Conservation (phyloP, 2,797 vertebrate genomes). For the Characodon lateralis region DNA sequence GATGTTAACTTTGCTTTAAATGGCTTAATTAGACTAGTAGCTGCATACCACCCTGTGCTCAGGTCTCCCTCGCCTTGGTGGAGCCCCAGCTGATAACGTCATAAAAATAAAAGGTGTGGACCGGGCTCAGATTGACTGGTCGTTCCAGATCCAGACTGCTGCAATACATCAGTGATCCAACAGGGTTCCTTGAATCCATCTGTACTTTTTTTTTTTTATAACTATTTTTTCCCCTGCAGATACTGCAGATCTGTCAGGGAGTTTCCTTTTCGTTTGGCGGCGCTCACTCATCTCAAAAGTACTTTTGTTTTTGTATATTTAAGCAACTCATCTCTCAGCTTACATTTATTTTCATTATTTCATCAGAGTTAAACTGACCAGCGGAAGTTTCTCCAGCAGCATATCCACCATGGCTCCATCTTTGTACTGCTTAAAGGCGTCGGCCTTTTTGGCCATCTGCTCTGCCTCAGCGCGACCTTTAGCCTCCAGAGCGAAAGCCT, state of each 20-base stretch:
- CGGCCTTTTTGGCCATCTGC: constrained; percentile 93
- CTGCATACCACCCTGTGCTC: neutral
- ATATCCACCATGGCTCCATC: constrained; percentile 94
- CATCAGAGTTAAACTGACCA: constrained; percentile 77
- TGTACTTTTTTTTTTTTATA: no score
- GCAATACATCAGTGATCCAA: no score
- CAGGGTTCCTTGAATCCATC: no score
- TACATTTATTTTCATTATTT: neutral
- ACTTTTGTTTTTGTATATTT: neutral
- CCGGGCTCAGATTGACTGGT: no score
- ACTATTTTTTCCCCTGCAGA: no score
- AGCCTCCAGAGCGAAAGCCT: constrained; percentile 88
- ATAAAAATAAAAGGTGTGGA: no score
- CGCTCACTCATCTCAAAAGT: neutral
- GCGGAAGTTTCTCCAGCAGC: constrained; percentile 91
- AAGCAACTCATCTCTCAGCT: neutral
- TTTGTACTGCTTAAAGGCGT: constrained; percentile 90
- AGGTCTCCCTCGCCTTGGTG: neutral
- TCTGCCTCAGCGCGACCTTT: constrained; percentile 90
- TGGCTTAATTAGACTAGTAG: neutral
- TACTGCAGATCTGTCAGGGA: no score
- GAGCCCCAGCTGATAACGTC: no score
- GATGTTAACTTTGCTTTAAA: no score
- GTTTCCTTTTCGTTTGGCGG: neutral
- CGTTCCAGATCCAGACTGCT: no score